Evolutionary conservation across 2,797 vertebrate genomes (phyloP).

Genomic region (Melanotaenia maccullochi): DNA sequence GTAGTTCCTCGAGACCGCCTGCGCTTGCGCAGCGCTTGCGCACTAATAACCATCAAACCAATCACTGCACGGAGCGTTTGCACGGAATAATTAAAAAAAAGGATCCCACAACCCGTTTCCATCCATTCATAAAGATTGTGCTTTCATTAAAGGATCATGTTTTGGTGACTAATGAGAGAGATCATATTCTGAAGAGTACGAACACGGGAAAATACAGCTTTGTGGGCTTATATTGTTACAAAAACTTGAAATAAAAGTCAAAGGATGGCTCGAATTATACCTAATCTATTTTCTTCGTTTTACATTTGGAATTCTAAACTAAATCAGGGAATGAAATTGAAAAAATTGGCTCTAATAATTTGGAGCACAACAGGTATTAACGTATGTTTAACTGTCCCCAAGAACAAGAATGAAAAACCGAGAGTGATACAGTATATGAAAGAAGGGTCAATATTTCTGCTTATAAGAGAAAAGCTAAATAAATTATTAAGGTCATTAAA

Average conservation of each 20-base stretch:
- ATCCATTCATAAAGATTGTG: background rate
- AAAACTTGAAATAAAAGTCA: background rate
- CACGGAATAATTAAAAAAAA: slow-evolving; percentile 1
- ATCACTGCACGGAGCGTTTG: slow-evolving; percentile 23
- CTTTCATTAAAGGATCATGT: background rate
- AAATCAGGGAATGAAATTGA: background rate
- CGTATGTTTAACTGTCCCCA: background rate
- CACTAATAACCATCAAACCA: slow-evolving; percentile 19
- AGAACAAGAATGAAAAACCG: background rate
- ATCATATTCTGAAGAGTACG: background rate
- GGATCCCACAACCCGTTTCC: background rate
- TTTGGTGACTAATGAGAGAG: background rate
- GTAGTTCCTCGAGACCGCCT: background rate
- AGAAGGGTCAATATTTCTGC: background rate
- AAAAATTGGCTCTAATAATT: too few species aligned
- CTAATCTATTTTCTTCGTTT: background rate
- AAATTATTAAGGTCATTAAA: too few species aligned
- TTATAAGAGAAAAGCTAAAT: background rate
- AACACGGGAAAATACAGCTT: background rate
- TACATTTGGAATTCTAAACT: background rate
- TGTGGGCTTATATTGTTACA: background rate
- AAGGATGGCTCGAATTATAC: background rate
- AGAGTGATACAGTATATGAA: too few species aligned
- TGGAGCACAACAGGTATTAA: too few species aligned
- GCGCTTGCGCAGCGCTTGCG: slow-evolving; percentile 34